Conservation (phyloP, 2,113 vertebrate genomes). For the Meriones unguiculatus region DNA sequence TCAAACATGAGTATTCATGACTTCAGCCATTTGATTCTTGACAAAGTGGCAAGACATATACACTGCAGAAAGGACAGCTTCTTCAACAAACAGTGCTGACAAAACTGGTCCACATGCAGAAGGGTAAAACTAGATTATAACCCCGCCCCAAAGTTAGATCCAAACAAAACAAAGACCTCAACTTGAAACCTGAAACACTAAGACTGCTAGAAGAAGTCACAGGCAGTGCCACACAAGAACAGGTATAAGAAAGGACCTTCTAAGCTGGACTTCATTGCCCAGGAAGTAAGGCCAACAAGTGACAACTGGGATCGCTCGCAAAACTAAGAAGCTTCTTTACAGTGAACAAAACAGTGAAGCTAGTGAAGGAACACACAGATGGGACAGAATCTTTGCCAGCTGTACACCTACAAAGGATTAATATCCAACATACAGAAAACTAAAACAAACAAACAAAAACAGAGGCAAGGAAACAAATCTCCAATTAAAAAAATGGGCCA, state of each 20-base stretch:
- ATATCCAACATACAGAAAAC: not conserved
- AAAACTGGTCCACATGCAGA: not conserved
- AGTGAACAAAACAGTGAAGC: rapidly evolving
- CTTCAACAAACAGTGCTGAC: not conserved
- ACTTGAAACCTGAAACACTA: not conserved
- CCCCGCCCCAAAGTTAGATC: not conserved
- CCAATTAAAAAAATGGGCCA: not conserved
- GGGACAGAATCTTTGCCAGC: not conserved
- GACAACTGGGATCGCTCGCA: not conserved
- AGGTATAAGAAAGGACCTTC: not conserved
- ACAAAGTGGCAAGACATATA: not conserved
- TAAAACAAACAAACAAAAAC: not conserved
- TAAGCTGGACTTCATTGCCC: not conserved
- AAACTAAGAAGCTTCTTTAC: not conserved
- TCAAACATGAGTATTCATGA: not conserved
- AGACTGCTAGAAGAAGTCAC: not conserved
- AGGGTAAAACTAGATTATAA: not conserved
- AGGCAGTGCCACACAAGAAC: not conserved
- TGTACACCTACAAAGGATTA: not conserved
- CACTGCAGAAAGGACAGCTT: not conserved
- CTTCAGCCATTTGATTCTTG: not conserved
- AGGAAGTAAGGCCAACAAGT: not conserved
- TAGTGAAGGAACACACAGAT: not conserved
- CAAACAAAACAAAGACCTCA: not conserved
- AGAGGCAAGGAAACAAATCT: not conserved